phyloP scores from a whole-genome alignment of 2,888 invertebrate species.

The Geotrupes spiniger region DNA sequence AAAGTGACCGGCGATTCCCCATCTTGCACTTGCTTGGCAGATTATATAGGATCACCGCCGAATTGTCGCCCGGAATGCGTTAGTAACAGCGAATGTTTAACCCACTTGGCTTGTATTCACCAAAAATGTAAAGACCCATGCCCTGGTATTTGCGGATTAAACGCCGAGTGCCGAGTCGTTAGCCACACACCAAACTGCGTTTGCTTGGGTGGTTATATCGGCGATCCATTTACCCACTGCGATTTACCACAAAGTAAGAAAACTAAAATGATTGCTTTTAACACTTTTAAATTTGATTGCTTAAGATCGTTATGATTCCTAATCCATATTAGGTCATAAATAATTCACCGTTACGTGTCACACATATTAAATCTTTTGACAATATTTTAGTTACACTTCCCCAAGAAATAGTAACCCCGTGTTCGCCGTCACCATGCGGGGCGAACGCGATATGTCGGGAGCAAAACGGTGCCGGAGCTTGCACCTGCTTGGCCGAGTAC shows the following conservation, averaged over 20 bases:
- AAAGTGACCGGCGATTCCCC: conserved; percentile 54
- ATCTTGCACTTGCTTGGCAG: conserved; percentile 60
- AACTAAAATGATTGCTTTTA: conserved; percentile 12
- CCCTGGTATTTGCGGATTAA: conserved; percentile 69
- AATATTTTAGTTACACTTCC: conserved; percentile 14
- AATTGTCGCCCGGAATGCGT: conserved; percentile 74
- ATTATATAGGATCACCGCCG: conserved; percentile 64
- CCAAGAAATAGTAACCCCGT: conserved; percentile 43
- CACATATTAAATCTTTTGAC: conserved; percentile 1
- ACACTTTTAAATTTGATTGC: no score
- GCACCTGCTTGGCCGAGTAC: conserved; percentile 67
- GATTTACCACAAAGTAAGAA: conserved; percentile 40
- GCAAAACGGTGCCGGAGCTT: conserved; percentile 67
- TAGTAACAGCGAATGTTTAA: conserved; percentile 67
- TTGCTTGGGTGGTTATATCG: conserved; percentile 57
- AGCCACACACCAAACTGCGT: conserved; percentile 70
- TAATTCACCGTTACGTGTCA: no score
- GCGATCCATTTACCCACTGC: conserved; percentile 68
- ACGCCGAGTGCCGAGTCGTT: conserved; percentile 68
- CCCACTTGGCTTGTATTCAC: conserved; percentile 68
- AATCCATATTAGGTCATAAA: background rate
- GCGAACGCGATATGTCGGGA: conserved; percentile 68
- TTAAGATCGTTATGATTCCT: no score
- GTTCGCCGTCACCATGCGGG: conserved; percentile 59
- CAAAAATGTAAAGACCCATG: conserved; percentile 77